phyloP scores from a whole-genome alignment of 2,113 vertebrate genomes.

The Xenus cinereus region DNA sequence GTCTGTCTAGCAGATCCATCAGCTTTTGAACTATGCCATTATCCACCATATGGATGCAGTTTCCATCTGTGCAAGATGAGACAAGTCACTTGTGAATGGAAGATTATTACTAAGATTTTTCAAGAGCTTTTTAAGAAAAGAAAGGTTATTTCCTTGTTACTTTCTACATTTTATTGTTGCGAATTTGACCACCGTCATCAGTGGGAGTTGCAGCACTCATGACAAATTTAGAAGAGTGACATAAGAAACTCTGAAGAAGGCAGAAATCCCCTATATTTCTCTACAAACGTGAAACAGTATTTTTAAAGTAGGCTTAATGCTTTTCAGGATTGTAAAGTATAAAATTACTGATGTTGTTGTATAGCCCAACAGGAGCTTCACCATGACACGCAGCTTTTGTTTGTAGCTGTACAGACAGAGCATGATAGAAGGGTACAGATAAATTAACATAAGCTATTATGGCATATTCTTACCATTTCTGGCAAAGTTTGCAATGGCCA shows the following conservation, averaged over 20 bases:
- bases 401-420: not conserved
- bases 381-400: not conserved
- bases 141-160: not conserved
- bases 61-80: conserved; percentile 81
- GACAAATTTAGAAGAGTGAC: not conserved
- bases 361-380: not conserved
- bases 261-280: not conserved
- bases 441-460: not conserved
- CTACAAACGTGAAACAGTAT: not conserved
- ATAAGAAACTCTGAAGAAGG: not conserved
- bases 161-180: not conserved
- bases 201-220: not conserved
- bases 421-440: not conserved
- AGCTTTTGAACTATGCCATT: conserved; percentile 94
- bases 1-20: conserved; percentile 90
- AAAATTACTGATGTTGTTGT: not conserved
- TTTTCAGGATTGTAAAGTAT: not conserved
- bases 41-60: conserved; percentile 99
- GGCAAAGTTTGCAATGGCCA: conserved; percentile 98
- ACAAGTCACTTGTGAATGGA: conserved; percentile 10
- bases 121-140: not conserved
- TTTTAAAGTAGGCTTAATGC: not conserved
- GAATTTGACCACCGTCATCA: not conserved
- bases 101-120: not conserved
- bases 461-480: conserved; percentile 86